Conservation (phyloP, 2,888 invertebrate species). For the Orchestes rusci region DNA sequence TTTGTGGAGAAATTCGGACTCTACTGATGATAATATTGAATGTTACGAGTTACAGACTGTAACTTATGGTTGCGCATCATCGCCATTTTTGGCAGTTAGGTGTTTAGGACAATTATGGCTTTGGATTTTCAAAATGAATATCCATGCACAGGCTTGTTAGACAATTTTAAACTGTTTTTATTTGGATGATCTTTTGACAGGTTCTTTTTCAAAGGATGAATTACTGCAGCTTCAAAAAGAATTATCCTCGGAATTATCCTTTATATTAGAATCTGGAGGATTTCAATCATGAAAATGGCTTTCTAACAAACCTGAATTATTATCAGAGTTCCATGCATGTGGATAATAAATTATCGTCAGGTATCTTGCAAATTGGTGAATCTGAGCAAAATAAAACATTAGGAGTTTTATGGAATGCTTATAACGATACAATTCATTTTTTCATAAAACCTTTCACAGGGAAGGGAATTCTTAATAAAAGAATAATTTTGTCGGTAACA, state of each 20-base stretch:
- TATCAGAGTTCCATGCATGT: background rate
- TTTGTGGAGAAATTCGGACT: constrained; percentile 11
- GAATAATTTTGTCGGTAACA: too few relatives aligned
- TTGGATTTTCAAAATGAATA: too few relatives aligned
- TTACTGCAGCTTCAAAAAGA: background rate
- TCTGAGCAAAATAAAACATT: too few relatives aligned
- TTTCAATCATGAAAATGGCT: background rate
- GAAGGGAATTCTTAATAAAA: too few relatives aligned
- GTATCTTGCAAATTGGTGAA: too few relatives aligned
- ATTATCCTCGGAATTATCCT: background rate
- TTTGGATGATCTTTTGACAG: constrained; percentile 1
- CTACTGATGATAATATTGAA: constrained; percentile 4
- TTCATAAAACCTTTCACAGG: too few relatives aligned
- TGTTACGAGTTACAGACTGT: constrained; percentile 15
- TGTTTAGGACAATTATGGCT: constrained; percentile 13
- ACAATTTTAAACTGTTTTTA: constrained; percentile 1
- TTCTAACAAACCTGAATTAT: background rate
- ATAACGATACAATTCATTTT: too few relatives aligned
- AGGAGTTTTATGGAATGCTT: too few relatives aligned
- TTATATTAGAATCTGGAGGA: background rate
- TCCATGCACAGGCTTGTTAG: background rate
- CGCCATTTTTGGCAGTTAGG: constrained; percentile 18
- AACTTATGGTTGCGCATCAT: constrained; percentile 17
- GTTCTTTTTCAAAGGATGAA: background rate
- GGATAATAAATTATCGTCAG: too few relatives aligned